Percentiles rank a stretch among this genome's conserved stretches.
Evolutionary conservation across 92 coral and sea anemone genomes (phyloP).

Genomic region (Siderastrea radians): DNA sequence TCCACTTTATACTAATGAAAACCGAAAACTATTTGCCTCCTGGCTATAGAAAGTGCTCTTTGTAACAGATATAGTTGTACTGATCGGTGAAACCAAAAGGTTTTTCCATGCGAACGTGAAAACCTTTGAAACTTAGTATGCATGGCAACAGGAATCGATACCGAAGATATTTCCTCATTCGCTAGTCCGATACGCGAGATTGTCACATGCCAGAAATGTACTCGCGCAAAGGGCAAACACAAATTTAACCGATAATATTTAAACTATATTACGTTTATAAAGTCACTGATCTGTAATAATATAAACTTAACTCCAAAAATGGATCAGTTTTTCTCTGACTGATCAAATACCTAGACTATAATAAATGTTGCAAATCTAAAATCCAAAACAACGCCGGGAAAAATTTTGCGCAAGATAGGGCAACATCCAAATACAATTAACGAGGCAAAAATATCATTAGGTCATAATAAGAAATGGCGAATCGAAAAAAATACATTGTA

Average conservation of each 20-base stretch:
- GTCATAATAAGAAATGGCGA: neutral
- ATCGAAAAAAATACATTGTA: neutral
- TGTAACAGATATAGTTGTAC: neutral
- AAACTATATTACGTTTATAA: neutral
- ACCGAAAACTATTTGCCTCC: neutral
- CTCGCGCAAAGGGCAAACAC: neutral
- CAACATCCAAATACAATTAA: slow-evolving; percentile 36
- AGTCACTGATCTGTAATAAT: neutral
- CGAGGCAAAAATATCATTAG: neutral
- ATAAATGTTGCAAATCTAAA: slow-evolving; percentile 14
- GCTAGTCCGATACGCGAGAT: neutral
- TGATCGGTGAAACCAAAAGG: neutral
- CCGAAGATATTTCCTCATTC: slow-evolving; percentile 1
- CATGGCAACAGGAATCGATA: slow-evolving; percentile 33
- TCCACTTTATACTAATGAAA: neutral
- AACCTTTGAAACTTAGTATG: neutral
- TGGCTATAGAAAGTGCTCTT: neutral
- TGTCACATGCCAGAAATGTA: slow-evolving; percentile 50
- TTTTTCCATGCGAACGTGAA: neutral
- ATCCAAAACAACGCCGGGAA: neutral
- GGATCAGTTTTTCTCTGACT: neutral
- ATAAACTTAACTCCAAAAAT: neutral
- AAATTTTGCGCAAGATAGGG: slow-evolving; percentile 11
- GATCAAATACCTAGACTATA: neutral
- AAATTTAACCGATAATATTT: slow-evolving; percentile 24